Conservation (phyloP, 1,140 invertebrate species). For the Whitmania pigra region DNA sequence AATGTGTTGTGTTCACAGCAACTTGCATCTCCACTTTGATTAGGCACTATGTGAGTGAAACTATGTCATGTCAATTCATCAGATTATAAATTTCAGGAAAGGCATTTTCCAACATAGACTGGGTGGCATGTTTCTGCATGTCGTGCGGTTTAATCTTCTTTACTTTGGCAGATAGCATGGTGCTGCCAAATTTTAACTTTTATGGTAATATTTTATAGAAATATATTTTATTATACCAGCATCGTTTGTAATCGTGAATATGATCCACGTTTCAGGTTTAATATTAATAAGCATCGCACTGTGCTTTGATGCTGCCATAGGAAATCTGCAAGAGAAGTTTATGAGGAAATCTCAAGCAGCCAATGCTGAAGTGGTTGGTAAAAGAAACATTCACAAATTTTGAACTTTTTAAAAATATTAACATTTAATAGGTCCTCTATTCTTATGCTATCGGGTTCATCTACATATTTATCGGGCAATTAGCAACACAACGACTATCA, state of each 20-base stretch:
- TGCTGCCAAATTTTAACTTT: constrained; percentile 73
- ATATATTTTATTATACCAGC: constrained; percentile 11
- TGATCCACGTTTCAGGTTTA: constrained; percentile 49
- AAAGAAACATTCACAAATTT: not conserved
- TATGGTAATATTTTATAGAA: constrained; percentile 34
- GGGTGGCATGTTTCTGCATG: constrained; percentile 70
- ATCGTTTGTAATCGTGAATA: too few relatives aligned
- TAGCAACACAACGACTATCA: not conserved
- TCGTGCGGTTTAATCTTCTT: constrained; percentile 81
- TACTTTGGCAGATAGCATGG: constrained; percentile 74
- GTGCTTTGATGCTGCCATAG: constrained; percentile 80
- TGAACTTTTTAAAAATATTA: not conserved
- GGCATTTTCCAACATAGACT: constrained; percentile 67
- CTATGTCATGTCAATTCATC: not conserved
- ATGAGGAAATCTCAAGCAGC: constrained; percentile 68
- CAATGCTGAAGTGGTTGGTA: constrained; percentile 68
- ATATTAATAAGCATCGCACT: constrained; percentile 73
- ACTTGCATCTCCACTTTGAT: not conserved
- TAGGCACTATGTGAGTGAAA: not conserved
- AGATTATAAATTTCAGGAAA: constrained; percentile 46
- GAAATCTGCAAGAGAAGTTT: constrained; percentile 87
- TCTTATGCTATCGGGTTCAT: constrained; percentile 12
- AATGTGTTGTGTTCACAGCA: not conserved
- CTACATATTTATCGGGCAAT: constrained; percentile 12
- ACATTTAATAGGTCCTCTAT: constrained; percentile 15